Base-by-base conservation (phyloP, 37 sponge, comb jelly and placozoan genomes). In the Corticium candelabrum region DNA sequence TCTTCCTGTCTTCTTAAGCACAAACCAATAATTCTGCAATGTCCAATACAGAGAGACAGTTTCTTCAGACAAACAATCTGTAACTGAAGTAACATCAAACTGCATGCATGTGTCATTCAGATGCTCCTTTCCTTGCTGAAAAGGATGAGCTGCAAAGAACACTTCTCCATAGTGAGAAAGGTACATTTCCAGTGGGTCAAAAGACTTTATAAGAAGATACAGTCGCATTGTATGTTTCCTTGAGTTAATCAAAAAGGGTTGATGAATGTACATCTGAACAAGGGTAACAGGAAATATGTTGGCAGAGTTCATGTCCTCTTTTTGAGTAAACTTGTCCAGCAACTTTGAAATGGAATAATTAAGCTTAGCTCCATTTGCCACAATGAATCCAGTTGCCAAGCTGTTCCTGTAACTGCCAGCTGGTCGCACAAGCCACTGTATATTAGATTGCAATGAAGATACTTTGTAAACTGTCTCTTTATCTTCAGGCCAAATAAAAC, bases 1-100 rank as follows among this genome's bases (percentile, higher is more conserved):
- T 11, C 11, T 21, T 27, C 62, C 62, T 11, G 62, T 21, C 15
- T 50, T 11, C 62, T 50, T 11, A 11, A 50, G 21, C 21, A 27
- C 62, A 21, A 21, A 27, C 62, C 62, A 50, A 21, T 50, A 50
- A 50, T 21, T 11, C 11, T 50, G 15, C 62, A 50, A 50, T 27
- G 15, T 50, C 62, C 62, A 50, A 50, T 50, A 50, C 62, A 50
- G 62, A n/a, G n/a, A n/a, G 62, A 50, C 62, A 50, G 21, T 50
- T 27, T 50, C 62, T 50, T 11, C 15, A 50, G 11, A 50, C 21
- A 21, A 50, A 50, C 62, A 50, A 50, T 50, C 21, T 27, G 15
- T 11, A 27, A 21, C 21, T 21, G 21, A 50, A 21, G 62, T 27
- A 50, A 50, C 62, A 21, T 50, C 62, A 50, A 50, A 50, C 15